Percentiles rank a stretch among this genome's conserved stretches.
Conservation (phyloP, 53 echinoderm and acorn worm genomes). For the Holothuria scabra region DNA sequence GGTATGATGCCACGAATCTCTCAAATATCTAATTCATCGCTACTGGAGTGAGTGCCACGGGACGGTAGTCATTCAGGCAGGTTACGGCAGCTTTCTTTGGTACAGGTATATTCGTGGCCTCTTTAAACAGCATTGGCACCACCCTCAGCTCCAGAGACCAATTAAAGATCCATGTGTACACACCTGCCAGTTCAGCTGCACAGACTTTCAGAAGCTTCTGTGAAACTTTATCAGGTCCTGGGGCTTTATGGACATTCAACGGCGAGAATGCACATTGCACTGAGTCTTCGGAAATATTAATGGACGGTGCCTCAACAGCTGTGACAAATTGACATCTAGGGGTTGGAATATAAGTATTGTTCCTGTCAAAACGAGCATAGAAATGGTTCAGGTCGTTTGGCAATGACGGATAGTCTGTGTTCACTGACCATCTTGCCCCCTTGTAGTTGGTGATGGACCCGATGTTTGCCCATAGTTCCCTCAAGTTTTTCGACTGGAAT, state of each 20-base stretch:
- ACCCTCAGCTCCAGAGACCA: constrained; percentile 3
- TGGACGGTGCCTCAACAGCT: too few relatives aligned
- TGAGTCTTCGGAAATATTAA: too few relatives aligned
- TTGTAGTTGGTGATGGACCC: constrained; percentile 38
- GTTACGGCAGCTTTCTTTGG: constrained; percentile 32
- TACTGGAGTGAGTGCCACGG: constrained; percentile 13
- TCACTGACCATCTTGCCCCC: not conserved
- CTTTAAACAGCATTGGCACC: constrained; percentile 21
- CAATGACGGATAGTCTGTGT: constrained; percentile 3
- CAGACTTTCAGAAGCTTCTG: constrained; percentile 49
- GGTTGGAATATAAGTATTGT: constrained; percentile 13
- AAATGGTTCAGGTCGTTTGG: constrained; percentile 42
- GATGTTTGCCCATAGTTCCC: constrained; percentile 42
- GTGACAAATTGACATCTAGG: too few relatives aligned
- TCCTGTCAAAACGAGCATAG: constrained; percentile 41
- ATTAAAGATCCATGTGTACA: constrained; percentile 29
- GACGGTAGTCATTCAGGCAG: constrained; percentile 36
- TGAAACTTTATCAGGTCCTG: constrained; percentile 37
- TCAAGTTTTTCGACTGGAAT: constrained; percentile 29
- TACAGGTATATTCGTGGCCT: constrained; percentile 3
- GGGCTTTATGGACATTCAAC: constrained; percentile 32
- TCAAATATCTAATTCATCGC: constrained; percentile 41
- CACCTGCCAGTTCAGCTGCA: constrained; percentile 8
- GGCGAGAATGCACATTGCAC: not conserved
- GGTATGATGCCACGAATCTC: constrained; percentile 41